Evolutionary conservation across 2,113 vertebrate species (phyloP).

Genomic region (Scophthalmus maximus): DNA sequence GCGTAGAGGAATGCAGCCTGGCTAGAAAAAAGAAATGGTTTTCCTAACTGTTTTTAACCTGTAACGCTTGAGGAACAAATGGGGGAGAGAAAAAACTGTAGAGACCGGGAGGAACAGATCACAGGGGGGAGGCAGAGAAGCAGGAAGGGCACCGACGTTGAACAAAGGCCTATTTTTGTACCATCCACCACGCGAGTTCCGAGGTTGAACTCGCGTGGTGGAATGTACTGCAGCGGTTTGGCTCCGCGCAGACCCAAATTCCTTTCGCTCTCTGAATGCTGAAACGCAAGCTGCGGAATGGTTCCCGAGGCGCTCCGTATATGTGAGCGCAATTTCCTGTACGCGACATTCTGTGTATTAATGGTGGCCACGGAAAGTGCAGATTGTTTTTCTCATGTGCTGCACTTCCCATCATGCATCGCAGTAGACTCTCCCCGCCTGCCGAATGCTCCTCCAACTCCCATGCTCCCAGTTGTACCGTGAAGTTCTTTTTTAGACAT

Average conservation of each 20-base stretch:
- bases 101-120: not conserved
- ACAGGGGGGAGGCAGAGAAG: constrained; percentile 11
- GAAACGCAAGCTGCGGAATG: constrained; percentile 2
- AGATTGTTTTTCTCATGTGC: constrained; percentile 12
- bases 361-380: not conserved
- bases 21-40: not conserved
- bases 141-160: constrained; percentile 30
- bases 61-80: not conserved
- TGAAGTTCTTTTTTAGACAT: too few relatives aligned
- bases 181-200: constrained; percentile 19
- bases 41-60: constrained; percentile 21
- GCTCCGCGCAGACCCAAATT: constrained; percentile 11
- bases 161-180: constrained; percentile 66
- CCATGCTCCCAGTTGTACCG: too few relatives aligned
- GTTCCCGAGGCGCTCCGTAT: not conserved
- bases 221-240: constrained; percentile 8
- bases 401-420: too few relatives aligned
- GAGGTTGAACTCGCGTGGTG: constrained; percentile 1
- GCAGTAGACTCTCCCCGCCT: too few relatives aligned
- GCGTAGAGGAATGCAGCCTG: constrained; percentile 36
- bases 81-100: not conserved
- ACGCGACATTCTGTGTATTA: not conserved
- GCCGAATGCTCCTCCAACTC: too few relatives aligned
- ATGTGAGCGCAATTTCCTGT: constrained; percentile 45
- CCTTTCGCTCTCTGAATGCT: not conserved